These are phyloP conservation scores for Leptocoma aspasia DNA, from an alignment of 2,113 vertebrate species.

Conservation along the genomic window DNA sequence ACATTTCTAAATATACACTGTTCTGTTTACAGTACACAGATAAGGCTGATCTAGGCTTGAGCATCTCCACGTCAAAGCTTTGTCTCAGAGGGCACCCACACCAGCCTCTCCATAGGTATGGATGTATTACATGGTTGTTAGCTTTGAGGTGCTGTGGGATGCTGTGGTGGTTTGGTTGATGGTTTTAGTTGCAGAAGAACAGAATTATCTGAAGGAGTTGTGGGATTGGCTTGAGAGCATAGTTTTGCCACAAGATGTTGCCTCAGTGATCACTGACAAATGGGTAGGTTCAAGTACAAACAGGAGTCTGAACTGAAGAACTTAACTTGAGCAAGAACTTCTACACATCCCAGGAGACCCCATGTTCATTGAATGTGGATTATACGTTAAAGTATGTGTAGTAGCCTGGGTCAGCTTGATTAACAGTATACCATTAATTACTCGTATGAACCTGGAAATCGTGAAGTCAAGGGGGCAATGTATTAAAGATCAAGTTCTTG, in stretches of 20 bases:
- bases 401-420: not conserved
- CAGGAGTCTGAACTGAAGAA: not conserved
- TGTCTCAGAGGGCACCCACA: not conserved
- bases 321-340: not conserved
- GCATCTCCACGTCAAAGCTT: not conserved
- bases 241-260: not conserved
- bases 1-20: not conserved
- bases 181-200: not conserved
- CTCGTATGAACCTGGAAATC: not conserved
- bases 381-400: not conserved
- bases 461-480: not conserved
- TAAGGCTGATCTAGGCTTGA: not conserved
- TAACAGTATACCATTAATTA: not conserved
- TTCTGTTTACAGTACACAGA: not conserved
- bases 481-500: not conserved
- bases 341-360: not conserved
- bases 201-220: not conserved
- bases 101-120: not conserved
- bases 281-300: not conserved
- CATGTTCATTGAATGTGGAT: not conserved
- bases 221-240: not conserved
- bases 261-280: not conserved
- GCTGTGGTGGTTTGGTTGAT: not conserved
- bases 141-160: not conserved
- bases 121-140: rapidly evolving